These are phyloP conservation scores for Rhombomys opimus DNA, from an alignment of 2,113 vertebrate species.

Conservation along the genomic window DNA sequence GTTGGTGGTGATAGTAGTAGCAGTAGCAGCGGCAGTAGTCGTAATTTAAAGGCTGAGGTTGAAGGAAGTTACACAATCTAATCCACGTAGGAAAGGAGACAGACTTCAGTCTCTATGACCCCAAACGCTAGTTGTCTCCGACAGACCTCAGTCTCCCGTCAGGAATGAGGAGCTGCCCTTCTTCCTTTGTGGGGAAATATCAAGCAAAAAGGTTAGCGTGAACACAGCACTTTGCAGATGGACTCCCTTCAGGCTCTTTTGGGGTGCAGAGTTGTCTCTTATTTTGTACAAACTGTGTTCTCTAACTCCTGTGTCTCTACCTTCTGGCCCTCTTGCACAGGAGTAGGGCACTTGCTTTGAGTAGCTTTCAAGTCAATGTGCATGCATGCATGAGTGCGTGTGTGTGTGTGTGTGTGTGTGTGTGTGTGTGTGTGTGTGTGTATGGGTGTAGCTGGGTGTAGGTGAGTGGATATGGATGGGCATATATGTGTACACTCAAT, in stretches of 20 bases:
- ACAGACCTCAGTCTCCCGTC: rapidly evolving
- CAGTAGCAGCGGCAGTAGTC: too few species aligned
- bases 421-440: background rate
- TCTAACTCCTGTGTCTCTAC: background rate
- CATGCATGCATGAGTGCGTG: background rate
- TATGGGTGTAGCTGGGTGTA: background rate
- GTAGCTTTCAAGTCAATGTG: background rate
- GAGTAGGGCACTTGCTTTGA: background rate
- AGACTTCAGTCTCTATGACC: too few species aligned
- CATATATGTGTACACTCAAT: background rate
- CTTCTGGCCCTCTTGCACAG: background rate
- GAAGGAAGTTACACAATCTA: background rate
- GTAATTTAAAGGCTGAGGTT: background rate
- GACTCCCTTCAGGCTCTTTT: background rate
- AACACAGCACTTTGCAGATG: rapidly evolving
- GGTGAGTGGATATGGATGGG: too few species aligned
- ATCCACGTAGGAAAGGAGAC: background rate
- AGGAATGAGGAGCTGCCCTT: background rate
- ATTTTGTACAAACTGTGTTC: background rate
- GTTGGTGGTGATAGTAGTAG: too few species aligned
- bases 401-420: background rate
- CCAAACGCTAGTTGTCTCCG: background rate
- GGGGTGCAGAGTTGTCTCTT: rapidly evolving
- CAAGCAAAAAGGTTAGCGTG: rapidly evolving
- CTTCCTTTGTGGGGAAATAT: background rate